Percentiles rank a stretch among this genome's conserved stretches.
These are phyloP conservation scores for Megaceryle torquata DNA, from an alignment of 2,113 vertebrate species.

Conservation along the genomic window DNA sequence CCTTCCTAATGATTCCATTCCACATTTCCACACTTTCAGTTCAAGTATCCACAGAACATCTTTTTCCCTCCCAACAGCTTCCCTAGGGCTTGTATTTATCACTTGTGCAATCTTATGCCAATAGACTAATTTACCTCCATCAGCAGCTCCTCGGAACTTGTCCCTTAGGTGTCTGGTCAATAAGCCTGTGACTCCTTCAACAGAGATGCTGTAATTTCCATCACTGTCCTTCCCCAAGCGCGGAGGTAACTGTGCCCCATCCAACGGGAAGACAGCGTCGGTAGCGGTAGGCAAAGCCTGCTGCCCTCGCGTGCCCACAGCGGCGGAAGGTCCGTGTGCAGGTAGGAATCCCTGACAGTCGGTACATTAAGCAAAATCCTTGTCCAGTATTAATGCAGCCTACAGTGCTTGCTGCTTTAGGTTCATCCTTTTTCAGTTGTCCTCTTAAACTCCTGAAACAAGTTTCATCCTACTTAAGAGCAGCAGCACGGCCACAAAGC, in stretches of 20 bases:
- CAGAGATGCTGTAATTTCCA: background rate
- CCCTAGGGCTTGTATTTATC: background rate
- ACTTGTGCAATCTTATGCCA: background rate
- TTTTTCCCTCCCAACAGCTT: fast-evolving
- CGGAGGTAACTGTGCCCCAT: fast-evolving
- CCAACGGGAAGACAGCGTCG: background rate
- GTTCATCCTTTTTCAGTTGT: background rate
- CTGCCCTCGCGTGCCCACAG: fast-evolving
- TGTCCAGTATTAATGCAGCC: background rate
- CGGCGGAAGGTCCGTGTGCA: no score
- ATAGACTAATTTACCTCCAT: background rate
- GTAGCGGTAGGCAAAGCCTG: background rate
- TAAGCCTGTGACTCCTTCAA: background rate
- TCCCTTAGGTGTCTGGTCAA: background rate
- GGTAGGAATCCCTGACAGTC: background rate
- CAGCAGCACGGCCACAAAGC: background rate
- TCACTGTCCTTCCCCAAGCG: background rate
- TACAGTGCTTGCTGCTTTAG: background rate
- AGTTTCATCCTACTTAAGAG: background rate
- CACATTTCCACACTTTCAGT: fast-evolving
- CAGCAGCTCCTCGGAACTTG: background rate
- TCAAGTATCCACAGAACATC: background rate
- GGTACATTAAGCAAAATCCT: background rate
- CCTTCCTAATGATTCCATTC: background rate
- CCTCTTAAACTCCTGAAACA: background rate